Evolutionary conservation across 1,140 invertebrate genomes (phyloP).

Genomic region (Drosophila orosa): DNA sequence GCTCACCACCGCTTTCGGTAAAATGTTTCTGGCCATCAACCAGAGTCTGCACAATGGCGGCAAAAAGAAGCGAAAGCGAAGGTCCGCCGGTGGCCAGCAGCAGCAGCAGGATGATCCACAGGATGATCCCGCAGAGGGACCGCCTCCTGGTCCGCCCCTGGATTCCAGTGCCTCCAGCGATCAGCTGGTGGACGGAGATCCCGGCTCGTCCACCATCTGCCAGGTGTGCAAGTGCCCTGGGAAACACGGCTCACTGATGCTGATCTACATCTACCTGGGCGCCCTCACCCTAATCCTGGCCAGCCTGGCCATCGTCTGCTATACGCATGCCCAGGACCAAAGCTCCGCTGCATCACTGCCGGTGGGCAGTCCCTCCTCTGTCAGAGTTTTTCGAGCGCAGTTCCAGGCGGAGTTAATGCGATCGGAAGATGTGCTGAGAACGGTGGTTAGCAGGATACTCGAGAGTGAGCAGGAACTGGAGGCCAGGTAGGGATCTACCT

Average conservation of each 20-base stretch:
- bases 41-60: conserved; percentile 65
- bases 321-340: conserved; percentile 56
- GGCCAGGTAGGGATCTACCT: too few species aligned
- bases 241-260: conserved; percentile 36
- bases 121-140: conserved; percentile 5
- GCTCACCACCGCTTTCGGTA: conserved; percentile 18
- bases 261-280: conserved; percentile 74
- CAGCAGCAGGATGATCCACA: conserved; percentile 25
- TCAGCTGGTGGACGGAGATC: conserved; percentile 38
- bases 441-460: conserved; percentile 49
- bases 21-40: conserved; percentile 80
- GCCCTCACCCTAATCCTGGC: conserved; percentile 71
- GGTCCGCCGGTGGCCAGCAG: conserved; percentile 5
- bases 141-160: not conserved
- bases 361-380: not conserved
- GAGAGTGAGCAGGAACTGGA: conserved; percentile 36
- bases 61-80: conserved; percentile 52
- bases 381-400: conserved; percentile 33
- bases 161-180: conserved; percentile 50
- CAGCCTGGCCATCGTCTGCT: conserved; percentile 71
- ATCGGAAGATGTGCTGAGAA: conserved; percentile 56
- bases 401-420: conserved; percentile 54
- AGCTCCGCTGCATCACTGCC: not conserved
- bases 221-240: conserved; percentile 20
- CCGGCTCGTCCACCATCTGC: not conserved